A percentile compares a stretch with the other conserved stretches of the same genome.
These are phyloP conservation scores for Cottus gobio DNA, from an alignment of 2,113 vertebrate species.

Conservation along the genomic window DNA sequence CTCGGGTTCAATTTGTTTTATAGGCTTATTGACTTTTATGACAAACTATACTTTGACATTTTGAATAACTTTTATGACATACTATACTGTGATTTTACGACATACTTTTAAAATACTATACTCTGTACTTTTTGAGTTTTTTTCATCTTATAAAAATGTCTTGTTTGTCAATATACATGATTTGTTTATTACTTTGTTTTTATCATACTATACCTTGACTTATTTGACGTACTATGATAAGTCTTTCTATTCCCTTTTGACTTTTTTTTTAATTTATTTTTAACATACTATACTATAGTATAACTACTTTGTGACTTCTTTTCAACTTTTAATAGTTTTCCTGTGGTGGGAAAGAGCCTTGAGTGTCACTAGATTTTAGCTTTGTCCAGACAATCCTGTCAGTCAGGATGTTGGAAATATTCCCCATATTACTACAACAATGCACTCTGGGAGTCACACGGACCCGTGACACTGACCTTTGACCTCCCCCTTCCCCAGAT, in stretches of 20 bases:
- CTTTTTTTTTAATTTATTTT: too few relatives aligned
- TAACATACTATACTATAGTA: too few relatives aligned
- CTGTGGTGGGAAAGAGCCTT: not conserved
- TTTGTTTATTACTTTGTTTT: not conserved
- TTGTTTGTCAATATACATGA: too few relatives aligned
- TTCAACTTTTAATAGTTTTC: too few relatives aligned
- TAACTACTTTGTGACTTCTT: too few relatives aligned
- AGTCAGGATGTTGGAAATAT: conserved; percentile 13
- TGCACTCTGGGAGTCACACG: not conserved
- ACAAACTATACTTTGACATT: not conserved
- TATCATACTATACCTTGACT: not conserved
- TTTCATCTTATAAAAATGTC: too few relatives aligned
- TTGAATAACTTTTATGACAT: not conserved
- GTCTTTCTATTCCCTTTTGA: not conserved
- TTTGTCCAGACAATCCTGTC: conserved; percentile 1
- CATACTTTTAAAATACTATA: not conserved
- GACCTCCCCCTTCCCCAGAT: conserved; percentile 79
- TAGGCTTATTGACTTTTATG: too few relatives aligned
- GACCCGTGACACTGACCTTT: conserved; percentile 32
- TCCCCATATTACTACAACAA: not conserved
- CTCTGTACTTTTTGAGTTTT: not conserved
- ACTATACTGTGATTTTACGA: not conserved
- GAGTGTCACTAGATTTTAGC: not conserved
- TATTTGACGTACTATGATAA: not conserved
- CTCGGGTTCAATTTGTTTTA: not conserved